A percentile compares a stretch with the other conserved stretches of the same genome.
Evolutionary conservation across 2,888 invertebrate species (phyloP).

Genomic region (Drosophila demipolita): DNA sequence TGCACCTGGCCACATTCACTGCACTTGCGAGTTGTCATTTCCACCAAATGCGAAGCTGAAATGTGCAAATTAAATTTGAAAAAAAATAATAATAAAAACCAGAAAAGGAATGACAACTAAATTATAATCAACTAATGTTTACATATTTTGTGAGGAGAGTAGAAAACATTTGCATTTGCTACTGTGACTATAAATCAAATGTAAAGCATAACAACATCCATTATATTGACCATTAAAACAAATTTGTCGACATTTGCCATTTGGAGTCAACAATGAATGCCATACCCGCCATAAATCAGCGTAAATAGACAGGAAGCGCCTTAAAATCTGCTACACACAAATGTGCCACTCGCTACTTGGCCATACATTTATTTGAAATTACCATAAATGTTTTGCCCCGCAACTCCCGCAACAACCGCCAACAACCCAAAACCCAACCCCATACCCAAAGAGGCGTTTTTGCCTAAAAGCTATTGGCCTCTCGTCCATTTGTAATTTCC

Average conservation of each 20-base stretch:
- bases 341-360: constrained; percentile 43
- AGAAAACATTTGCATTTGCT: neutral
- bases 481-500: constrained; percentile 80
- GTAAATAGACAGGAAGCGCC: constrained; percentile 79
- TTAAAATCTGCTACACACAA: constrained; percentile 66
- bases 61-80: constrained; percentile 14
- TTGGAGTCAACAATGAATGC: constrained; percentile 70
- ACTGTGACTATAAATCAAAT: constrained; percentile 49
- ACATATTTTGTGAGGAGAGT: neutral
- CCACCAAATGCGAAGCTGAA: constrained; percentile 11
- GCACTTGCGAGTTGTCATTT: constrained; percentile 49
- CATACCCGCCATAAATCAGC: constrained; percentile 72
- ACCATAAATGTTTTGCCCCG: constrained; percentile 70
- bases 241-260: constrained; percentile 79
- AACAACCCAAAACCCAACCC: too few species aligned
- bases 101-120: constrained; percentile 17
- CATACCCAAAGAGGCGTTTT: constrained; percentile 41
- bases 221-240: constrained; percentile 81
- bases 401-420: neutral
- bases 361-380: constrained; percentile 74
- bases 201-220: constrained; percentile 60
- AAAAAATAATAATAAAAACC: neutral
- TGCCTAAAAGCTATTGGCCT: constrained; percentile 76
- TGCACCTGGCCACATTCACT: constrained; percentile 51
- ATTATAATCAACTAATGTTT: constrained; percentile 21